Percentiles rank a stretch among this genome's conserved stretches.
Conservation (phyloP, 2,797 vertebrate species). For the Acrocephalus scirpaceus region DNA sequence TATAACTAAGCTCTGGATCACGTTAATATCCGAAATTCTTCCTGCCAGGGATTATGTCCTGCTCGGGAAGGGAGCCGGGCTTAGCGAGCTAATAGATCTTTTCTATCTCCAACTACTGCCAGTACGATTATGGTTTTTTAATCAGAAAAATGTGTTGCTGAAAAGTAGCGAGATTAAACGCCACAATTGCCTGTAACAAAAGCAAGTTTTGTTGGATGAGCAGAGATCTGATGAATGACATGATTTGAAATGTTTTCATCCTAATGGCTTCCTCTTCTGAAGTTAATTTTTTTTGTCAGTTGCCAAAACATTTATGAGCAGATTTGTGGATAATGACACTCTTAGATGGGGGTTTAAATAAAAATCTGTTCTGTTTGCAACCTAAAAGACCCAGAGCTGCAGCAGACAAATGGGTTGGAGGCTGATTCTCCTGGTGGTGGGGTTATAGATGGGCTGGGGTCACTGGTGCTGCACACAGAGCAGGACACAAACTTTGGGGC, state of each 20-base stretch:
- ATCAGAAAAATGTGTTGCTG: slow-evolving; percentile 70
- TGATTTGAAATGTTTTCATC: slow-evolving; percentile 75
- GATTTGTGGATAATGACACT: slow-evolving; percentile 74
- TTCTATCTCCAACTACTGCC: slow-evolving; percentile 57
- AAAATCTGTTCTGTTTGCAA: slow-evolving; percentile 69
- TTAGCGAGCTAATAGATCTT: slow-evolving; percentile 60
- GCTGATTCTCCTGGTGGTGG: not conserved
- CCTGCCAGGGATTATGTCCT: slow-evolving; percentile 51
- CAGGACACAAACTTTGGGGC: slow-evolving; percentile 1
- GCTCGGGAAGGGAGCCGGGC: slow-evolving; percentile 37
- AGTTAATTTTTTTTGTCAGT: slow-evolving; percentile 73
- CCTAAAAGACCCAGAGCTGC: slow-evolving; percentile 39
- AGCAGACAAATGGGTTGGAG: slow-evolving; percentile 50
- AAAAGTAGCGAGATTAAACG: slow-evolving; percentile 61
- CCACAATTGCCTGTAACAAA: slow-evolving; percentile 67
- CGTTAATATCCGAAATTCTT: slow-evolving; percentile 1
- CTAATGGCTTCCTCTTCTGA: slow-evolving; percentile 70
- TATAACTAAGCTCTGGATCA: slow-evolving; percentile 45
- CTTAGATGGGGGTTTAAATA: slow-evolving; percentile 69
- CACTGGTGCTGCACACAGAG: not conserved
- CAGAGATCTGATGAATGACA: slow-evolving; percentile 72
- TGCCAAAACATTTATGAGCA: slow-evolving; percentile 76
- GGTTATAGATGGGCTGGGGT: slow-evolving; percentile 26
- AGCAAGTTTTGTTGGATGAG: slow-evolving; percentile 70
- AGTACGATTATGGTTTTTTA: slow-evolving; percentile 63